These are phyloP conservation scores for Toxotes lorentzi DNA, from an alignment of 2,797 vertebrate genomes.

Conservation along the genomic window DNA sequence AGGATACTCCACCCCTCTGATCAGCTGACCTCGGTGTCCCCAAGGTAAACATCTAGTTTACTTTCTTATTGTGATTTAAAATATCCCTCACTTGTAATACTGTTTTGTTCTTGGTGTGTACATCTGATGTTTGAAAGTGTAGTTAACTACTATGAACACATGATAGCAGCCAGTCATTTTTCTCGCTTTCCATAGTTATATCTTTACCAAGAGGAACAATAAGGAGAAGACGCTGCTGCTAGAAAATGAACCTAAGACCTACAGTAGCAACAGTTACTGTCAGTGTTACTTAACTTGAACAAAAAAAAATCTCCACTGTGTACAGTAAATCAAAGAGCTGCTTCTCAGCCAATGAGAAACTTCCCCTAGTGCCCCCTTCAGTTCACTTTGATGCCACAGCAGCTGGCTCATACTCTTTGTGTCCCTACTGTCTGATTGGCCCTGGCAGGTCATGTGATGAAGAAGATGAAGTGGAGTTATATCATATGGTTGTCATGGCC, in stretches of 20 bases:
- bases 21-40: constrained; percentile 93
- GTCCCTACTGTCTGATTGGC: constrained; percentile 79
- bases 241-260: not conserved
- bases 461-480: constrained; percentile 88
- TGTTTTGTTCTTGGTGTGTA: not conserved
- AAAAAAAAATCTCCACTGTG: not conserved
- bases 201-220: not conserved
- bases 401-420: constrained; percentile 26
- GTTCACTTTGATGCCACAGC: constrained; percentile 12
- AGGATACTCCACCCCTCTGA: constrained; percentile 98
- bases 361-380: not conserved
- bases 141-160: constrained; percentile 16
- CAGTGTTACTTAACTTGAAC: not conserved
- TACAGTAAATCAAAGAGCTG: constrained; percentile 3
- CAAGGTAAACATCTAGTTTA: constrained; percentile 86
- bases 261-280: not conserved
- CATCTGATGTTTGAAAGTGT: not conserved
- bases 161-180: constrained; percentile 10
- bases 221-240: not conserved
- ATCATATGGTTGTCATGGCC: constrained; percentile 90
- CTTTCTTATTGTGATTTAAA: constrained; percentile 1
- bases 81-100: not conserved
- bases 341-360: constrained; percentile 4
- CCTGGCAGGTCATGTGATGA: constrained; percentile 95
- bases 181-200: not conserved